These are phyloP conservation scores for Nephrotoma guestfalica DNA, from an alignment of 2,888 invertebrate species.

Conservation along the genomic window DNA sequence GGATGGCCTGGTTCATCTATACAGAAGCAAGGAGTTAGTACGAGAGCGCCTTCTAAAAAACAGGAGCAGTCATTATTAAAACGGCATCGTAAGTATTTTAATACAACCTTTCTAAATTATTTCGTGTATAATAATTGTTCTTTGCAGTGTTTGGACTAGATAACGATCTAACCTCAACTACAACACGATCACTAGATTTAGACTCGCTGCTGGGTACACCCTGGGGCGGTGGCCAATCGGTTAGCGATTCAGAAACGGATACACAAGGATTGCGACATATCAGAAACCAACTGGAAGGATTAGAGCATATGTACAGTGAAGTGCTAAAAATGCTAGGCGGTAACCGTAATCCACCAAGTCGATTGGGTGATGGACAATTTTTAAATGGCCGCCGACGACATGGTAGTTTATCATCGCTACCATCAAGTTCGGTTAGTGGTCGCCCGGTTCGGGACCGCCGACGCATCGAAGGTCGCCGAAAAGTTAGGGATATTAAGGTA, in stretches of 20 bases:
- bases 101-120: not conserved
- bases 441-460: slow-evolving; percentile 59
- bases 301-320: slow-evolving; percentile 70
- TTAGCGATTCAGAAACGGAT: slow-evolving; percentile 59
- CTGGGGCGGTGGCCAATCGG: slow-evolving; percentile 26
- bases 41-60: slow-evolving; percentile 13
- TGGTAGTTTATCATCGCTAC: slow-evolving; percentile 70
- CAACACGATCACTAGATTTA: slow-evolving; percentile 58
- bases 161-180: slow-evolving; percentile 64
- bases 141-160: slow-evolving; percentile 53
- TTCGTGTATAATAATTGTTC: not conserved
- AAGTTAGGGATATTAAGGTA: slow-evolving; percentile 56
- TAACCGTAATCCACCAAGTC: slow-evolving; percentile 20
- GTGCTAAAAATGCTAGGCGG: slow-evolving; percentile 40
- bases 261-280: slow-evolving; percentile 65
- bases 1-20: slow-evolving; percentile 16
- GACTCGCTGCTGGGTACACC: slow-evolving; percentile 65
- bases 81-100: slow-evolving; percentile 14
- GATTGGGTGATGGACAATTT: slow-evolving; percentile 9
- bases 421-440: slow-evolving; percentile 69
- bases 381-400: slow-evolving; percentile 42
- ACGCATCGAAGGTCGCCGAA: slow-evolving; percentile 56
- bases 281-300: slow-evolving; percentile 61
- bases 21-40: slow-evolving; percentile 12
- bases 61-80: slow-evolving; percentile 16